phyloP scores from a whole-genome alignment of 1,140 invertebrate genomes.

The Nasonia giraulti region DNA sequence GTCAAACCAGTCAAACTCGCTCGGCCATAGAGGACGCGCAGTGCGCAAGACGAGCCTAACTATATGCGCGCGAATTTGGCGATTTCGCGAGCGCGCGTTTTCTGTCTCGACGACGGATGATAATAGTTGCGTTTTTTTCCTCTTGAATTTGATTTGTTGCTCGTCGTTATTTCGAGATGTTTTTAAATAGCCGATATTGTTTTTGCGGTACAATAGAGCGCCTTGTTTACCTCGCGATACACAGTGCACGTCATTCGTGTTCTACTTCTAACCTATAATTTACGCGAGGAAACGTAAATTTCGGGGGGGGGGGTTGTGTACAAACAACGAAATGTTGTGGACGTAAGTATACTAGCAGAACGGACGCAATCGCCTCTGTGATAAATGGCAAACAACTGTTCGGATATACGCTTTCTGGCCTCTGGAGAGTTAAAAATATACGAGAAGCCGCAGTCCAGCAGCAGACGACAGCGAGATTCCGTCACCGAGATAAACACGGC shows the following conservation, averaged over 20 bases:
- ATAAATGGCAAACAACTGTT: neutral
- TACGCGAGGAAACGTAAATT: neutral
- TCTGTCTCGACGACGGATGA: neutral
- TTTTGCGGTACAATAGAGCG: neutral
- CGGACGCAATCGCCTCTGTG: too few relatives aligned
- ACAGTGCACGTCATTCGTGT: too few relatives aligned
- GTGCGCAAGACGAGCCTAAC: neutral
- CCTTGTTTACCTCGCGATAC: neutral
- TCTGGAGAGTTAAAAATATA: neutral
- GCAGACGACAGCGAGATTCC: neutral
- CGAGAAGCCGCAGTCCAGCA: neutral
- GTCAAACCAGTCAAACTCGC: slow-evolving; percentile 5
- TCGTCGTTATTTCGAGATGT: too few relatives aligned
- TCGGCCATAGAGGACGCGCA: neutral
- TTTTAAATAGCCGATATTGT: neutral
- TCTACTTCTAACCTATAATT: neutral
- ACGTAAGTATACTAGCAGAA: neutral
- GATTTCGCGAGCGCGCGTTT: neutral
- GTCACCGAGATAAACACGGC: too few relatives aligned
- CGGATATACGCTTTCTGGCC: neutral
- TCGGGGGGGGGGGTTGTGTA: neutral
- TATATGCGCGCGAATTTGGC: too few relatives aligned
- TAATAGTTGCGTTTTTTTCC: neutral
- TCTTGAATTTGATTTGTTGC: neutral
- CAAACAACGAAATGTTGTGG: neutral